These are phyloP conservation scores for Bombylius discolor DNA, from an alignment of 2,888 invertebrate species.

Conservation along the genomic window DNA sequence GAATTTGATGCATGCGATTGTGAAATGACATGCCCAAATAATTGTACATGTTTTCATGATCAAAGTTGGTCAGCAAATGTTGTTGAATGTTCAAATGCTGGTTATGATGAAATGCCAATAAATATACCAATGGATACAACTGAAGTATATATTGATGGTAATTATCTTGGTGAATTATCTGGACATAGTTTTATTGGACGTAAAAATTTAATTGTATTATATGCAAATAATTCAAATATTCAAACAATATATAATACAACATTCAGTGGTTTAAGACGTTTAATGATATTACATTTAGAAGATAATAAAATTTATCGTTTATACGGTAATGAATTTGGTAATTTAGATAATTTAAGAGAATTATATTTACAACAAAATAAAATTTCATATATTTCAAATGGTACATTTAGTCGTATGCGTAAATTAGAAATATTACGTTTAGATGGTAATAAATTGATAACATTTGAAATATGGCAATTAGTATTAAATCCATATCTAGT, in stretches of 20 bases:
- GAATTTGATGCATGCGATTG: slow-evolving; percentile 96
- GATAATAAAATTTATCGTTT: slow-evolving; percentile 70
- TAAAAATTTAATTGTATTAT: slow-evolving; percentile 75
- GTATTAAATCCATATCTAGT: slow-evolving; percentile 71
- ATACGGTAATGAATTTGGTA: slow-evolving; percentile 69
- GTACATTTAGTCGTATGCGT: slow-evolving; percentile 67
- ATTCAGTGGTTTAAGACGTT: slow-evolving; percentile 71
- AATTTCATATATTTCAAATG: slow-evolving; percentile 69
- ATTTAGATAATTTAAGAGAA: slow-evolving; percentile 69
- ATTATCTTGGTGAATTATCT: slow-evolving; percentile 73
- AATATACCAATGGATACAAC: slow-evolving; percentile 93
- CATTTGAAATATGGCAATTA: slow-evolving; percentile 79
- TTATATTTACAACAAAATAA: slow-evolving; percentile 78
- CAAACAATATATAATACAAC: slow-evolving; percentile 77
- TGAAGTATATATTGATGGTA: slow-evolving; percentile 85
- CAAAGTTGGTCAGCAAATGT: slow-evolving; percentile 87
- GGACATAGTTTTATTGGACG: slow-evolving; percentile 85
- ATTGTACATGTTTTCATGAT: slow-evolving; percentile 92
- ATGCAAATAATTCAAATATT: slow-evolving; percentile 79
- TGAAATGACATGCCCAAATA: slow-evolving; percentile 89
- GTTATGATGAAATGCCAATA: slow-evolving; percentile 70
- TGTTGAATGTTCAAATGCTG: slow-evolving; percentile 75
- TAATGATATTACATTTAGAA: slow-evolving; percentile 72
- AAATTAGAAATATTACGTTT: slow-evolving; percentile 72
- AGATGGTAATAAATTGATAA: slow-evolving; percentile 69